Percentiles rank a stretch among this genome's conserved stretches.
phyloP scores from a whole-genome alignment of 2,888 invertebrate species.

The Agrotis segetum region DNA sequence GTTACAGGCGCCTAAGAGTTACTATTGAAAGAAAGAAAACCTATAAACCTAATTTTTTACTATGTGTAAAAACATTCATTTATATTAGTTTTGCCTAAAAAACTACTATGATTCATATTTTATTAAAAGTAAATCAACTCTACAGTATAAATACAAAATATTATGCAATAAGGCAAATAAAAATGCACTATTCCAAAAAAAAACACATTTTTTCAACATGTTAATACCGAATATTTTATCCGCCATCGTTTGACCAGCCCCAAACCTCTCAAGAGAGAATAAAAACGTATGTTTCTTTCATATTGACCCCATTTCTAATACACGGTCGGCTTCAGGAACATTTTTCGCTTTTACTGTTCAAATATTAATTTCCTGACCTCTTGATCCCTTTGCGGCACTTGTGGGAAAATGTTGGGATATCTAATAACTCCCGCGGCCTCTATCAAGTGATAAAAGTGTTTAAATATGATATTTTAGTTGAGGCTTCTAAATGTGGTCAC shows the following conservation, averaged over 20 bases:
- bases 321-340: slow-evolving; percentile 19
- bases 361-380: slow-evolving; percentile 58
- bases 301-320: slow-evolving; percentile 39
- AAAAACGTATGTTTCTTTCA: slow-evolving; percentile 32
- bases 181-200: too few species aligned
- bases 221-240: slow-evolving; percentile 16
- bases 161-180: too few species aligned
- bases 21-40: too few species aligned
- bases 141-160: too few species aligned
- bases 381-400: slow-evolving; percentile 31
- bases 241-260: too few species aligned
- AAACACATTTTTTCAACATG: background rate
- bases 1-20: too few species aligned
- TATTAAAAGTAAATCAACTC: too few species aligned
- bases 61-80: too few species aligned
- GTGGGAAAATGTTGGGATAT: slow-evolving; percentile 19
- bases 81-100: too few species aligned
- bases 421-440: slow-evolving; percentile 42
- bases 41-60: too few species aligned
- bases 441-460: slow-evolving; percentile 45
- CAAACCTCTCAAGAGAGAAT: slow-evolving; percentile 1
- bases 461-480: slow-evolving; percentile 31
- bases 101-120: too few species aligned
- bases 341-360: slow-evolving; percentile 46
- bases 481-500: background rate